Evolutionary conservation across 2,113 vertebrate genomes (phyloP), one percentile per base, ranked within the genome.

Genomic region (Nansenia antarctica): DNA sequence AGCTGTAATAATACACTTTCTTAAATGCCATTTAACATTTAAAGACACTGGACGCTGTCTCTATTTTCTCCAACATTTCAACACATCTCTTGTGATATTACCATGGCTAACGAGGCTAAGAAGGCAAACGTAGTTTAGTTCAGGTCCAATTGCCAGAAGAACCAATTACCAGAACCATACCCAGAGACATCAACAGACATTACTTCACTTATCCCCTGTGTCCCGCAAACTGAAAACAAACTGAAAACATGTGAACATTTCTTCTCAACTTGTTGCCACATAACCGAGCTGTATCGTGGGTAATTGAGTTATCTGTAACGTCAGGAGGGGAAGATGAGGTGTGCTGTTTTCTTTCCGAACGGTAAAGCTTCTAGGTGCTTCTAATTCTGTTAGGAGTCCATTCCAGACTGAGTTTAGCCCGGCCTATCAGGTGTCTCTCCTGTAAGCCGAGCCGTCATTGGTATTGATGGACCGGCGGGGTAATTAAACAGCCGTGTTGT

Each of bases 401-500:
- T 85, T 82, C 52, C 79, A 65, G 72, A 42, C 74, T 78, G 75
- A 74, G 69, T 80, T 78, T 66, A 76, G 75, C 63, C 3, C 35
- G 30, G 67, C 63, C 71, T 86, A 86, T 88, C 81, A 62, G 80
- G 80, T 89, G 72, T 65, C 85, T 72, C 74, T 39, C 62, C 57
- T 64, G 86, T 85, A 89, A 91, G 86, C 12, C 34, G 82, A 89
- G 67, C 74, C 72, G 62, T 73, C 57, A 63, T 79, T 73, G 69
- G 76, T 82, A 85, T 73, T 75, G 80, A 60, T 69, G 31, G 57
- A 76, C 77, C 66, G 76, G 62, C 71, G 12, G 61, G 78, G 77
- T 86, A 85, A 91, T 89, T 87, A 85, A 87, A 87, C 80, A 81
- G 69, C 67, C 58, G 67, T 62, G 62, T 34, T 67, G 77, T 24